phyloP scores from a whole-genome alignment of 2,888 invertebrate genomes.

The Pammene fasciana region DNA sequence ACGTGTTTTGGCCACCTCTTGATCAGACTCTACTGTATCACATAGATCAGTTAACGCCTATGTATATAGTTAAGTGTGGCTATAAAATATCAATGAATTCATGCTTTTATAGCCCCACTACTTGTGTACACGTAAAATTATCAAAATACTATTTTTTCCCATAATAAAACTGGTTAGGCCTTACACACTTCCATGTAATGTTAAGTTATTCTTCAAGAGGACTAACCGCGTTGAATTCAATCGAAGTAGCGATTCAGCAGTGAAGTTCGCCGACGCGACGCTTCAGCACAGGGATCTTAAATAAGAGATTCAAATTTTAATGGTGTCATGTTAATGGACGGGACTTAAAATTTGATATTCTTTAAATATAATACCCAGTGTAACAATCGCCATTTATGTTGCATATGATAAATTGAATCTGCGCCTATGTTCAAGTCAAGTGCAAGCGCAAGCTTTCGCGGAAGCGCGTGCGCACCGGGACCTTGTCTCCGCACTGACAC shows the following conservation, averaged over 20 bases:
- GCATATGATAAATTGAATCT: background rate
- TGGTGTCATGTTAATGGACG: no score
- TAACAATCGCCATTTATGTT: no score
- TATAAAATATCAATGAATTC: slow-evolving; percentile 22
- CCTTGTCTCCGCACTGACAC: slow-evolving; percentile 17
- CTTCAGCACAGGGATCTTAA: no score
- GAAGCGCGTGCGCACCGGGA: slow-evolving; percentile 28
- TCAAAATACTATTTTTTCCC: slow-evolving; percentile 25
- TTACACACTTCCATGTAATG: background rate
- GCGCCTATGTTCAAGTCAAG: background rate
- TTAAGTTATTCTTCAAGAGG: no score
- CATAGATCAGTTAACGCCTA: slow-evolving; percentile 21
- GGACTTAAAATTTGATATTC: no score
- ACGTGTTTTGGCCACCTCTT: background rate
- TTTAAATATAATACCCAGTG: no score
- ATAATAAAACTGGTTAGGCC: slow-evolving; percentile 2
- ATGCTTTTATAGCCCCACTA: slow-evolving; percentile 17
- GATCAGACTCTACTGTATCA: slow-evolving; percentile 16
- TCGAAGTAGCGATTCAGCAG: no score
- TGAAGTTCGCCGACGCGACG: no score
- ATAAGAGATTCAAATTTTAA: no score
- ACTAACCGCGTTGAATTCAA: no score
- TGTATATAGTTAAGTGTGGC: slow-evolving; percentile 23
- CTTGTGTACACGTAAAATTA: slow-evolving; percentile 8
- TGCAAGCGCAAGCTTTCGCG: slow-evolving; percentile 27